Conservation (phyloP, 2,888 invertebrate genomes). For the Microchrysa polita region DNA sequence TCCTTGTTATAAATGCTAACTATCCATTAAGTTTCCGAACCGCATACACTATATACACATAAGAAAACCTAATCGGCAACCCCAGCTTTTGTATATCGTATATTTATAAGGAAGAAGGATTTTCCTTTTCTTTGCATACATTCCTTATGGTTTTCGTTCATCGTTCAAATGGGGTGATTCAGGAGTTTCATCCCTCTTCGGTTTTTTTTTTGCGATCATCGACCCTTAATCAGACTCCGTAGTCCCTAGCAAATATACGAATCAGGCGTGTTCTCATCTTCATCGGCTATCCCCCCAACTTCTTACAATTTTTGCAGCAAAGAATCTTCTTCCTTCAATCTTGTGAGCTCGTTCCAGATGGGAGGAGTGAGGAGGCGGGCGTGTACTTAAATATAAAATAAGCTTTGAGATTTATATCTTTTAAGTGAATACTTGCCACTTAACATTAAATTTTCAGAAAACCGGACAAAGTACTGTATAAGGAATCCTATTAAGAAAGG, state of each 20-base stretch:
- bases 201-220: neutral
- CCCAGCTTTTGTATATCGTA: too few relatives aligned
- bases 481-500: conserved; percentile 35
- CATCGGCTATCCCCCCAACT: conserved; percentile 31
- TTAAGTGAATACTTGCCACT: conserved; percentile 53
- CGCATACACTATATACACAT: neutral
- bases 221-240: too few relatives aligned
- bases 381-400: conserved; percentile 48
- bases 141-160: neutral
- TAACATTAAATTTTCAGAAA: conserved; percentile 52
- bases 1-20: conserved; percentile 4
- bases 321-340: too few relatives aligned
- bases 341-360: too few relatives aligned
- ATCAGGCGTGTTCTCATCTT: conserved; percentile 30
- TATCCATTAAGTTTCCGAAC: conserved; percentile 29
- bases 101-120: conserved; percentile 31
- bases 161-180: too few relatives aligned
- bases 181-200: neutral
- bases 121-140: conserved; percentile 1
- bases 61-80: conserved; percentile 26
- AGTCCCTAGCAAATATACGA: too few relatives aligned
- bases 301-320: conserved; percentile 13
- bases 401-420: conserved; percentile 50
- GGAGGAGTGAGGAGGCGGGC: neutral
- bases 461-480: conserved; percentile 46